Conservation (phyloP, 2,113 vertebrate genomes). For the Stegastes partitus region DNA sequence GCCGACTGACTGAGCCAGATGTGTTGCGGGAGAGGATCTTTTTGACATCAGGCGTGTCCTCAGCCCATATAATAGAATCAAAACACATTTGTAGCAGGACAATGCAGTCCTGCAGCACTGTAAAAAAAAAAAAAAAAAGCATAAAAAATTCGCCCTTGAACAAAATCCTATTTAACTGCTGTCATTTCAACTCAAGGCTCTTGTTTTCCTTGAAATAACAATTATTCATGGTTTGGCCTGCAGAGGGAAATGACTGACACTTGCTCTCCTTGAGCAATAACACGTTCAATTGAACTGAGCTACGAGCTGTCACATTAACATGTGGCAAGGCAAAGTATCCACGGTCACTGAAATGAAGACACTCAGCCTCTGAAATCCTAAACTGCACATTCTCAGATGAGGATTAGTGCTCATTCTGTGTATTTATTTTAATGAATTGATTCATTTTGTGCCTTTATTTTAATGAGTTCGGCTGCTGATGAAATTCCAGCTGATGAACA, state of each 20-base stretch:
- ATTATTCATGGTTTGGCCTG: conserved; percentile 68
- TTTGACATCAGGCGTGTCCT: conserved; percentile 1
- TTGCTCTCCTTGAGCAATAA: conserved; percentile 72
- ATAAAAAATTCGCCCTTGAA: conserved; percentile 55
- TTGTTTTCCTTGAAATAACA: conserved; percentile 67
- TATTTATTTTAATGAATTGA: conserved; percentile 7
- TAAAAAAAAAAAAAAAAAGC: conserved; percentile 27
- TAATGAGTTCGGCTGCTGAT: not conserved
- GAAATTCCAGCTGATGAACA: conserved; percentile 12
- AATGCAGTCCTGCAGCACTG: conserved; percentile 6
- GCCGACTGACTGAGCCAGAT: conserved; percentile 10
- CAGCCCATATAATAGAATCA: conserved; percentile 2
- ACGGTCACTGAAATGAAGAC: conserved; percentile 43
- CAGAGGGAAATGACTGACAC: conserved; percentile 70
- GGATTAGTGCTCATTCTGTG: not conserved
- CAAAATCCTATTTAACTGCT: conserved; percentile 63
- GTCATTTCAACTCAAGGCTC: conserved; percentile 50
- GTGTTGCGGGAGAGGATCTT: not conserved
- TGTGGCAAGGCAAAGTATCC: conserved; percentile 53
- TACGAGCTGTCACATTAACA: conserved; percentile 75
- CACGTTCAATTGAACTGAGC: conserved; percentile 62
- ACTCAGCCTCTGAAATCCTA: conserved; percentile 35
- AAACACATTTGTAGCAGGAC: conserved; percentile 38
- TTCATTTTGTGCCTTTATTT: conserved; percentile 24
- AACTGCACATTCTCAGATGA: conserved; percentile 19